Percentiles rank a stretch among this genome's conserved stretches.
These are phyloP conservation scores for Ptiloglossa arizonensis DNA, from an alignment of 1,140 invertebrate species.

Conservation along the genomic window DNA sequence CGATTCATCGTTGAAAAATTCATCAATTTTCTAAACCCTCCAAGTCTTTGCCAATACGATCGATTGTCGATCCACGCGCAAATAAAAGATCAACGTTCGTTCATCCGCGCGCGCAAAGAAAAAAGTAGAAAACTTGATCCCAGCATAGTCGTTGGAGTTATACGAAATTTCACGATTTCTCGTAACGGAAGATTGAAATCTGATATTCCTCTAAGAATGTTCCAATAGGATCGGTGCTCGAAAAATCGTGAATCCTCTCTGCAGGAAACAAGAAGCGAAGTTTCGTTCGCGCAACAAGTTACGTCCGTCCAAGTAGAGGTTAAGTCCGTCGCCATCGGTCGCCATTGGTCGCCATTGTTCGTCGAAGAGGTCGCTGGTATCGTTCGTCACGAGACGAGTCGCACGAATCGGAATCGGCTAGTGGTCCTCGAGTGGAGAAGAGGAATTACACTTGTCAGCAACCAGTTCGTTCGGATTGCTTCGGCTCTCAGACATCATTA, in stretches of 20 bases:
- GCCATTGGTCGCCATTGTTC: neutral
- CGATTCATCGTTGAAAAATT: too few species aligned
- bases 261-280: neutral
- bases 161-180: too few species aligned
- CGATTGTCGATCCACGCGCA: too few species aligned
- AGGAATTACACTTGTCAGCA: slow-evolving; percentile 43
- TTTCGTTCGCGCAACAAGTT: slow-evolving; percentile 36
- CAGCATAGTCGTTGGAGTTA: too few species aligned
- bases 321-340: too few species aligned
- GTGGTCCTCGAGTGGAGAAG: neutral
- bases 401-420: slow-evolving; percentile 4
- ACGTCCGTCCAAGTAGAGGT: neutral
- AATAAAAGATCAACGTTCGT: too few species aligned
- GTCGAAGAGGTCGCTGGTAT: neutral
- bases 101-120: too few species aligned
- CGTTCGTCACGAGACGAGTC: neutral
- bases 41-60: too few species aligned
- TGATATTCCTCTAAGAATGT: neutral
- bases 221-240: neutral
- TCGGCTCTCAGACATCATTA: slow-evolving; percentile 39
- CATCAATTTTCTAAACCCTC: too few species aligned
- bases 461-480: slow-evolving; percentile 13
- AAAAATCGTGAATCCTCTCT: neutral
- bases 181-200: neutral
- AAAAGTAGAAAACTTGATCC: too few species aligned